Conservation (phyloP, 2,797 vertebrate species). For the Percopsis omiscomaycus region DNA sequence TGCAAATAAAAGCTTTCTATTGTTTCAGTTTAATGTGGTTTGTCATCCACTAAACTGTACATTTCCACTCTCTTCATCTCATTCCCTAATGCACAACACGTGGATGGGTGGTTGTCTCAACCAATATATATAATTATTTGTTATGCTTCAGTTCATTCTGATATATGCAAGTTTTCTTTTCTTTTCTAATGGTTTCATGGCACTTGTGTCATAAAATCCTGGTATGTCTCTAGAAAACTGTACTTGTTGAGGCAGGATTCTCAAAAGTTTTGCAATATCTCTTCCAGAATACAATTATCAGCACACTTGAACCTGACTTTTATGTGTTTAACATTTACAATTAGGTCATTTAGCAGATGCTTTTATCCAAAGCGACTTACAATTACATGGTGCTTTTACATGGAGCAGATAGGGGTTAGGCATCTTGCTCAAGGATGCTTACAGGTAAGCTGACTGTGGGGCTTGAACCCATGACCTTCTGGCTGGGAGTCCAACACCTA, state of each 20-base stretch:
- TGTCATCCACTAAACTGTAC: slow-evolving; percentile 5
- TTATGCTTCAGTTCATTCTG: not conserved
- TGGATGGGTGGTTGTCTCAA: slow-evolving; percentile 3
- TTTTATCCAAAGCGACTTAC: too few relatives aligned
- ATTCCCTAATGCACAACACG: slow-evolving; percentile 19
- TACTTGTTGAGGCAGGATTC: not conserved
- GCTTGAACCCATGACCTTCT: too few relatives aligned
- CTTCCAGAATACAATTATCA: slow-evolving; percentile 16
- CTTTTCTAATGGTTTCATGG: not conserved
- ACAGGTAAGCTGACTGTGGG: too few relatives aligned
- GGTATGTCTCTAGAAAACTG: not conserved
- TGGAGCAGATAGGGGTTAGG: too few relatives aligned
- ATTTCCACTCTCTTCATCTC: slow-evolving; percentile 8
- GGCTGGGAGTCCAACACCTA: too few relatives aligned
- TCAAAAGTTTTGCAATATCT: slow-evolving; percentile 9
- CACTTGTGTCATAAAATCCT: not conserved
- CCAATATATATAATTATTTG: not conserved
- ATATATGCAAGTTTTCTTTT: not conserved
- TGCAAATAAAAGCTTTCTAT: slow-evolving; percentile 9
- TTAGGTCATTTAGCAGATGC: too few relatives aligned
- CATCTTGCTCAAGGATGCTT: too few relatives aligned
- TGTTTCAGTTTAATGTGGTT: slow-evolving; percentile 19
- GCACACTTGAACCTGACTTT: slow-evolving; percentile 4
- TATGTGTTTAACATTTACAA: slow-evolving; percentile 23
- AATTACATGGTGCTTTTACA: too few relatives aligned